Percentiles rank a stretch among this genome's conserved stretches.
phyloP scores from a whole-genome alignment of 2,113 vertebrate species.

The Dipodomys stephensi region DNA sequence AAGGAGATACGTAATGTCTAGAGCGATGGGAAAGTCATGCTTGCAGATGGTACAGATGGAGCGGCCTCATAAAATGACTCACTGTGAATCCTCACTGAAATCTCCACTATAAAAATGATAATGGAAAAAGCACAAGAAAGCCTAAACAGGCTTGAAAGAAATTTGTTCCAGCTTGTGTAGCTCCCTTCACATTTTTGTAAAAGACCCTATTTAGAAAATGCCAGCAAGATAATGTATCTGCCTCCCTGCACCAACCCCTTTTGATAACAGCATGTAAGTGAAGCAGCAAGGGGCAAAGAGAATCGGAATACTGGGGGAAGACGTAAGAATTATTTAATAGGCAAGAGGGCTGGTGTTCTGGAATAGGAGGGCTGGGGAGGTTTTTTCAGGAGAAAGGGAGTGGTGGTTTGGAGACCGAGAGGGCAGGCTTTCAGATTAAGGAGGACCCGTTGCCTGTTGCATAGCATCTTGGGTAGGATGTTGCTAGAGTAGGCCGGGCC shows the following conservation, averaged over 20 bases:
- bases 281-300: conserved; percentile 41
- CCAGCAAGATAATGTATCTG: conserved; percentile 65
- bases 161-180: conserved; percentile 81
- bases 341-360: conserved; percentile 20
- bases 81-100: conserved; percentile 88
- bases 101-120: conserved; percentile 89
- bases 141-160: conserved; percentile 79
- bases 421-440: not conserved
- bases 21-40: conserved; percentile 87
- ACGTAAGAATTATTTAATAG: conserved; percentile 61
- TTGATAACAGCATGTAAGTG: conserved; percentile 35
- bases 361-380: not conserved
- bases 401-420: conserved; percentile 32
- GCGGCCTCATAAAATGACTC: conserved; percentile 90
- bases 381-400: conserved; percentile 14
- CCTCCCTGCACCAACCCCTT: not conserved
- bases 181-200: conserved; percentile 67
- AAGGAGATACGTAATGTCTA: conserved; percentile 91
- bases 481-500: not conserved
- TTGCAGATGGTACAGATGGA: conserved; percentile 88
- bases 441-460: not conserved
- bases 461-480: not conserved
- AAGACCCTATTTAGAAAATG: conserved; percentile 68
- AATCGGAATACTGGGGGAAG: not conserved
- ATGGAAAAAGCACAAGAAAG: conserved; percentile 90